Evolutionary conservation across 2,888 invertebrate species (phyloP), one percentile per base, ranked within the genome.

Genomic region (Tetanocera ferruginea): DNA sequence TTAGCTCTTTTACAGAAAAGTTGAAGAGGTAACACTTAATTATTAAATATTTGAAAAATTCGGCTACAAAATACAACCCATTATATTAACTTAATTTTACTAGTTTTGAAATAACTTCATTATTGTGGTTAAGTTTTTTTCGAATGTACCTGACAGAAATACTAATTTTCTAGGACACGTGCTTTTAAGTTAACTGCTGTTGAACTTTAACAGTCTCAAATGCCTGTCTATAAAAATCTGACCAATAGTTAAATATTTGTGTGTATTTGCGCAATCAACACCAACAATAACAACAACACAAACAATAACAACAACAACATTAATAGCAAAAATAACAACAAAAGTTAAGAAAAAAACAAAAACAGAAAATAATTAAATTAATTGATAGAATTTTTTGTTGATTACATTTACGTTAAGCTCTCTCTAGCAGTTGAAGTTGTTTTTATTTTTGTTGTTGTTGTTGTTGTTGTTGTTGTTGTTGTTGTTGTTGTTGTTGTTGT

Each of bases 331-430:
- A 43, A 43, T 14, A n/a, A 3, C n/a, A 55, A 55, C 23, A 19
- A 8, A 55, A 55, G n/a, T 8, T 19, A 19, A 14, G 9, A 19
- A n/a, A 23, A 19, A 23, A n/a, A 19, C 1, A 19, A 19, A 66
- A 64, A n/a, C n/a, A n/a, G n/a, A 64, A 31, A 28, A 19, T 31
- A 66, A 66, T 9, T 37, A 66, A 66, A 66, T 66, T 37, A 66
- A 66, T 66, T 66, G 64, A 66, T 66, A 34, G 64, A 66, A 66
- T 19, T 66, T 66, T 14, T 66, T 66, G 64, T 66, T 66, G 64
- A 66, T 66, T 66, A 37, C 64, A 66, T 28, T 66, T 66, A 31
- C 19, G 64, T 34, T 28, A 19, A 66, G 34, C 19, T n/a, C 31
- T 66, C 31, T 19, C 8, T 19, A 66, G 17, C 34, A 66, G 34